Base-by-base conservation (phyloP, 2,888 invertebrate species). In the Pemphredon lugubris region DNA sequence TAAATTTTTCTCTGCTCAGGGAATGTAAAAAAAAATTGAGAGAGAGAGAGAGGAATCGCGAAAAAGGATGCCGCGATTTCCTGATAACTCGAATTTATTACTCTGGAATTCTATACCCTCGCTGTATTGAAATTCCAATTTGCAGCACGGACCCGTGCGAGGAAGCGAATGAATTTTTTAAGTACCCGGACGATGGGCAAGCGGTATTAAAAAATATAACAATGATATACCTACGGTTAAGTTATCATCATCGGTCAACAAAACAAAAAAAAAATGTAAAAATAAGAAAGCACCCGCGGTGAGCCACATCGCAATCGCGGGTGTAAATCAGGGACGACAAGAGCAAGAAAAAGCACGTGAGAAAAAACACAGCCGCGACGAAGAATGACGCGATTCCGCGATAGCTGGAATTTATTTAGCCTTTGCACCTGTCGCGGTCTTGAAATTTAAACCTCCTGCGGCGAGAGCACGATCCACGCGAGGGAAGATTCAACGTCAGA, bases 401-500 rank as follows among this genome's bases (percentile, higher is more conserved):
- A 85, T 85, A 85, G 65, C 59, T 30, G 60, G 66, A 74, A 83
- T 85, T 85, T 85, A 85, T 84, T 75, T 44, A 23, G 42, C 30
- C 65, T 68, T 59, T 70, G 66, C 84, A 83, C 80, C 82, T 83
- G 84, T 80, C 79, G 67, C 66, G 20, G 23, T 54, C 47, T 63
- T 63, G 71, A 82, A 80, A 79, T 77, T 76, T 70, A 74, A 79
- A 23, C 54, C 67, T 47, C 65, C 55, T 42, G 61, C 63, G 57
- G 55, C 18, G 70, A 30, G 51, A 44, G 16, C 18, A 34, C 21
- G 39, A 13, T 37, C 40, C 21, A n/a, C 9, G 20, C 40, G n/a
- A 48, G 30, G 14, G 37, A 42, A 40, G 37, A 30, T 40, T 37
- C 1, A 16, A 6, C 18, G 23, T 39, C 20, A 0, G 5, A 14